These are phyloP conservation scores for Lasioglossum albipes DNA, from an alignment of 1,140 invertebrate species.

Conservation along the genomic window DNA sequence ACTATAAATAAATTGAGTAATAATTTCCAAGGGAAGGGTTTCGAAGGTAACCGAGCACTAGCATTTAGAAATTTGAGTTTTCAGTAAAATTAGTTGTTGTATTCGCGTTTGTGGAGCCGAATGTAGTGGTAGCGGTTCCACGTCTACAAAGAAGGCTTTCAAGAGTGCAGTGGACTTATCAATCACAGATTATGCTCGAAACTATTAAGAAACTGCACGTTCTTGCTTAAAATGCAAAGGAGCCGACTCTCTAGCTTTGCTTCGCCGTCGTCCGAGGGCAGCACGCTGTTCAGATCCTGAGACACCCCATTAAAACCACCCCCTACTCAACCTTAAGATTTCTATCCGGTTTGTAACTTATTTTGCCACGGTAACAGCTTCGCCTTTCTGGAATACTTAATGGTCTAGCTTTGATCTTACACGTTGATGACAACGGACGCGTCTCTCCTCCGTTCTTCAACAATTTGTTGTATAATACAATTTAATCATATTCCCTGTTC, in stretches of 20 bases:
- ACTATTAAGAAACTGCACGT: neutral
- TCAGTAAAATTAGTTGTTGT: neutral
- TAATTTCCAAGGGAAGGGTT: too few species aligned
- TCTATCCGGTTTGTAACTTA: neutral
- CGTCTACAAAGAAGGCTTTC: neutral
- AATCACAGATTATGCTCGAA: neutral
- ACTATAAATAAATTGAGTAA: too few species aligned
- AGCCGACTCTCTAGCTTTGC: conserved; percentile 46
- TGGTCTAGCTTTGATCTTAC: neutral
- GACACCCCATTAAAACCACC: conserved; percentile 40
- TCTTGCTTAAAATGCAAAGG: conserved; percentile 28
- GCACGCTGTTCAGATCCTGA: conserved; percentile 58
- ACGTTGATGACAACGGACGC: neutral
- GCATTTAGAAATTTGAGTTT: too few species aligned
- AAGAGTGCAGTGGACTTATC: neutral
- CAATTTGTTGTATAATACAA: neutral
- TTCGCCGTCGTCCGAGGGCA: conserved; percentile 65
- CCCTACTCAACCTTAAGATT: conserved; percentile 1
- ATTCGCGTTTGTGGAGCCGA: neutral
- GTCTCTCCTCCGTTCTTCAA: neutral
- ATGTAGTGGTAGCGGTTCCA: too few species aligned
- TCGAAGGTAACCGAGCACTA: too few species aligned
- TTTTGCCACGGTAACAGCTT: neutral
- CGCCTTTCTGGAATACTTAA: neutral
- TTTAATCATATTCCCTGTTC: neutral